Evolutionary conservation across 1,140 invertebrate species (phyloP), one percentile per base, ranked within the genome.

Genomic region (Drosophila tsacasi): DNA sequence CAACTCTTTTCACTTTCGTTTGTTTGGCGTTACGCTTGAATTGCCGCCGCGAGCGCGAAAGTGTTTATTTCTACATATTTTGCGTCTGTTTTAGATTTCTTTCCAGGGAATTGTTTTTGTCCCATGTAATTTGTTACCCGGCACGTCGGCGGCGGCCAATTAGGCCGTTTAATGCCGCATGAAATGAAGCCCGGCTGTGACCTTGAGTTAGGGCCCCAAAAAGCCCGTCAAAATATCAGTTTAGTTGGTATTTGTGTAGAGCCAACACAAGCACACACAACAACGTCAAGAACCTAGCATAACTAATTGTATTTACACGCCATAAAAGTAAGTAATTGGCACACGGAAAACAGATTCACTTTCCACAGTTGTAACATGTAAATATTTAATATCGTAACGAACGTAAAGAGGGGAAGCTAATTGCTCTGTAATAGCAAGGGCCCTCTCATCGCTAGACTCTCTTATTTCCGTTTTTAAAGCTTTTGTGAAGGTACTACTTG

Each of bases 1-100:
- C 57, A 78, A 75, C 77, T 78, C 39, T 75, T 87, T 87, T 87
- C 84, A 87, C 84, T 87, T 89, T 87, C 84, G 37, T 89, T 87
- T 76, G 73, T 68, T 68, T 32, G 47, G 44, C 67, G 39, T n/a
- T 44, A 76, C 78, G 85, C 81, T 72, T 78, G 66, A 87, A 83
- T 71, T 50, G 74, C 13, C 62, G 60, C 71, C 44, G 19, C 23
- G 2, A 74, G 52, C 61, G 83, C 64, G 80, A 89, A 89, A 87
- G 84, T 89, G 76, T 87, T 83, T 85, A 60, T 63, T 47, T 59
- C 42, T 42, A 19, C 52, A 57, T 58, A 47, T 35, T 37, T 81
- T 42, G 7, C 44, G 27, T 52, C 40, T 58, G 47, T 37, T 32
- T 42, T 49, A n/a, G 12, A 15, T 74, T 62, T 74, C 63, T 63